Evolutionary conservation across 1,140 invertebrate species (phyloP).

Genomic region (honey bee (Apis mellifera)): Amel_HAv3.1 CM009945.2:8577001-8577500

Average conservation of each 20-base stretch:
- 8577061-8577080: no score
- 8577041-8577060: no score
- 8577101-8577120: no score
- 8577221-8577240: not conserved
- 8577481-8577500: constrained; percentile 86
- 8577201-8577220: not conserved
- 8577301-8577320: constrained; percentile 5
- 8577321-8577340: constrained; percentile 1
- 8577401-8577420: not conserved
- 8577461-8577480: constrained; percentile 71
- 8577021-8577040: no score
- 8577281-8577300: not conserved
- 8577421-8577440: no score
- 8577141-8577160: not conserved
- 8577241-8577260: not conserved
- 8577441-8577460: no score
- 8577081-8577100: no score
- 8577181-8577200: not conserved
- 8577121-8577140: not conserved
- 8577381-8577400: not conserved
- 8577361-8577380: no score
- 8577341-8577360: constrained; percentile 1
- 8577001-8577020: no score
- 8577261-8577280: constrained; percentile 30
- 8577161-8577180: not conserved